Evolutionary conservation across 2,113 vertebrate genomes (phyloP), one percentile per base, ranked within the genome.

Genomic region (Paraplagusia blochii): DNA sequence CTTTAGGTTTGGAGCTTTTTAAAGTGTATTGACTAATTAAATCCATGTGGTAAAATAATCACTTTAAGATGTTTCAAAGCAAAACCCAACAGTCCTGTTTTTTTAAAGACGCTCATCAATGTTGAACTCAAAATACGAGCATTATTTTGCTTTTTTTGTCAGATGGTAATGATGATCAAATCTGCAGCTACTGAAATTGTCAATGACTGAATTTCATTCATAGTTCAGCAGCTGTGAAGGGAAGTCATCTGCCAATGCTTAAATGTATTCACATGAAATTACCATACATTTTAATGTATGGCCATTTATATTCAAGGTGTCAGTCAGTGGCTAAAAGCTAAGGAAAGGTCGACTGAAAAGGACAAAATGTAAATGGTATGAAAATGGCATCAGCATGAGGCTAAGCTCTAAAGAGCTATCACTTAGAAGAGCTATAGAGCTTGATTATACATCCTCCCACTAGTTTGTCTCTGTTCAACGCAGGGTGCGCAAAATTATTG

Each of bases 221-320:
- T 52, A 39, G 73, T 81, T 63, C 53, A 59, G 63, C 54, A 4
- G 15, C 58, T 29, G 11, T 69, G 52, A 69, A 76, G 72, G 64
- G 69, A 45, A 69, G 22, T 29, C 67, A 67, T 84, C 59, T 49
- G 59, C 45, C 82, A 70, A 81, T 81, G 76, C 74, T 72, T 43
- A 58, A 59, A 74, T 76, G 66, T 75, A 74, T 80, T 76, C 75
- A 57, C 51, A 58, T 66, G 71, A 77, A 61, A 64, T 53, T 51
- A 60, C 62, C 53, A 50, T 83, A 58, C n/a, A 86, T 71, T 62
- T 56, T 66, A 53, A 66, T 45, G 66, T 51, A 40, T 44, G 3
- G 3, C 74, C 58, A 82, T 82, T 86, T 56, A 78, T 79, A 74
- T 70, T 50, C 53, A 22, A 48, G 61, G 54, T 80, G 72, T 76